phyloP scores from a whole-genome alignment of 2,113 vertebrate species.

The Zosterops lateralis region DNA sequence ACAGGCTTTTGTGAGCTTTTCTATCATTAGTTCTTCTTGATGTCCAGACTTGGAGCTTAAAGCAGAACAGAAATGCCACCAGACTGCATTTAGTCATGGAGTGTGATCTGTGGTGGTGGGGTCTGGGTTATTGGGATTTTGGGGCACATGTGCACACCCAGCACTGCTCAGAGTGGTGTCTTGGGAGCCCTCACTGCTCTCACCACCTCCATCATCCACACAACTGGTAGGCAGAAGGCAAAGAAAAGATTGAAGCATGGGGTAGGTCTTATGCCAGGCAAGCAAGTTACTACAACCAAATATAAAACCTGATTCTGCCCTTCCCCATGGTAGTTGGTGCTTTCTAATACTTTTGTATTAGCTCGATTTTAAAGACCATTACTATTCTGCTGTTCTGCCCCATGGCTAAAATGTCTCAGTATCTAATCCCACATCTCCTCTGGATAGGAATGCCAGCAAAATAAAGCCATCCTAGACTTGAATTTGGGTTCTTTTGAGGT shows the following conservation, averaged over 20 bases:
- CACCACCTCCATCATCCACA: background rate
- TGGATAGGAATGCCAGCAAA: background rate
- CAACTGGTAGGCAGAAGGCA: background rate
- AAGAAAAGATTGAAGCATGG: background rate
- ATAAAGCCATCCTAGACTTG: background rate
- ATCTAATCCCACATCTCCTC: background rate
- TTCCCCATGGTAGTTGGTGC: background rate
- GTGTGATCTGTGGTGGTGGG: background rate
- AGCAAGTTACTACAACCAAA: background rate
- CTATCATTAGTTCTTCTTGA: background rate
- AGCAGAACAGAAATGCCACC: background rate
- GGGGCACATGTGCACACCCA: rapidly evolving
- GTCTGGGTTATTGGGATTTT: background rate
- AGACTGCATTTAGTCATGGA: background rate
- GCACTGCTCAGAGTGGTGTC: background rate
- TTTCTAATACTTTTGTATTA: background rate
- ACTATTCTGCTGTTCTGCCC: background rate
- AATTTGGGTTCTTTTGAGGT: background rate
- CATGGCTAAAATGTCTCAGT: background rate
- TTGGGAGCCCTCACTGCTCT: background rate
- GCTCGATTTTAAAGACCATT: background rate
- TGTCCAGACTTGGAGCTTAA: background rate
- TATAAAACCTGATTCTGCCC: background rate
- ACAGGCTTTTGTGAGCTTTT: background rate
- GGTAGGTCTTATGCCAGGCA: rapidly evolving